Percentiles rank a stretch among this genome's conserved stretches.
Evolutionary conservation across 2,888 invertebrate genomes (phyloP).

Genomic region (Nephrotoma appendiculata): DNA sequence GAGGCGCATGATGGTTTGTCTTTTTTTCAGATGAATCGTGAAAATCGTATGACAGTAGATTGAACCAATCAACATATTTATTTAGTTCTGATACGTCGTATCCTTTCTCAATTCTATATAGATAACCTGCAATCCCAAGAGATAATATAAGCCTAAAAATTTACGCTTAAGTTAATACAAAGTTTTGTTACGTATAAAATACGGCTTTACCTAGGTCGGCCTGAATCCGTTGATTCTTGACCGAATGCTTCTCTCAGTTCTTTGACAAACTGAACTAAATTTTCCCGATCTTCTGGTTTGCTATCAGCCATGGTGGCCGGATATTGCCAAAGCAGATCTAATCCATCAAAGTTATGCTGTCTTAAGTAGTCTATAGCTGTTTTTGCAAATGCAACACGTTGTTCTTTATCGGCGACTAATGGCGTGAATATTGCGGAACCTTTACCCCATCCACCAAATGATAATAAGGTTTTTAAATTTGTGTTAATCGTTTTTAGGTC

Average conservation of each 20-base stretch:
- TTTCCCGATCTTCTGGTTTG: constrained; percentile 66
- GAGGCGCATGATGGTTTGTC: constrained; percentile 81
- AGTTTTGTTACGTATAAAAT: neutral
- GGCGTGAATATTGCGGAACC: constrained; percentile 79
- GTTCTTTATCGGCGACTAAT: constrained; percentile 65
- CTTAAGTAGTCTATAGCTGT: constrained; percentile 74
- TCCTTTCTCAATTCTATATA: constrained; percentile 84
- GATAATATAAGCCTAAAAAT: constrained; percentile 58
- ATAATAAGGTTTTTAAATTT: constrained; percentile 75
- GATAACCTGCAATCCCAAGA: constrained; percentile 89
- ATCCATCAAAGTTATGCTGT: constrained; percentile 83
- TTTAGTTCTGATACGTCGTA: constrained; percentile 80
- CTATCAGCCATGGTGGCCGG: constrained; percentile 42
- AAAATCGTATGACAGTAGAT: constrained; percentile 81
- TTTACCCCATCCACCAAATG: constrained; percentile 82
- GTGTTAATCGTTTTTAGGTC: constrained; percentile 88
- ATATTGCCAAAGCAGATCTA: constrained; percentile 79
- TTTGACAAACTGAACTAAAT: constrained; percentile 77
- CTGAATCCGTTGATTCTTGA: constrained; percentile 68
- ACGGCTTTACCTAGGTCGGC: constrained; percentile 39
- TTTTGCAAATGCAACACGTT: constrained; percentile 66
- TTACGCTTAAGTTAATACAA: neutral
- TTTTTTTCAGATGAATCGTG: constrained; percentile 84
- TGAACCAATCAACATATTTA: constrained; percentile 84
- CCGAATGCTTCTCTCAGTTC: constrained; percentile 84